Evolutionary conservation across 2,113 vertebrate species (phyloP).

Genomic region (Phaethon lepturus): DNA sequence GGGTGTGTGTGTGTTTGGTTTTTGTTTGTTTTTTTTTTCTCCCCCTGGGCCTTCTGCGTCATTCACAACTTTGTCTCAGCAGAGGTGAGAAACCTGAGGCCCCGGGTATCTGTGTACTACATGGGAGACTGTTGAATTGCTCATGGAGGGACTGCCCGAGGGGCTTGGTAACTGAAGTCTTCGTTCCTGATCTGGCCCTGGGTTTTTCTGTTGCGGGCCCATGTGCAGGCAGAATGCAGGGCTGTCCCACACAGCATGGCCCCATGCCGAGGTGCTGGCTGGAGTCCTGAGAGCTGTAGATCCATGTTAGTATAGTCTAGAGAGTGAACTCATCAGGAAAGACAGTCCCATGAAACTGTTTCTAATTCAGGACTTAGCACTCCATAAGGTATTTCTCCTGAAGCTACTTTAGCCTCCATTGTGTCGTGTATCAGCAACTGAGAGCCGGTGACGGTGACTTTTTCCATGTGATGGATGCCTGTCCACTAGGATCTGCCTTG

Average conservation of each 20-base stretch:
- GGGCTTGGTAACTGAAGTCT: not conserved
- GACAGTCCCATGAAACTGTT: not conserved
- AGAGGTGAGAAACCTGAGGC: not conserved
- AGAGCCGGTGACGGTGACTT: not conserved
- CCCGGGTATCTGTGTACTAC: rapidly evolving
- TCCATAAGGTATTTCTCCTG: not conserved
- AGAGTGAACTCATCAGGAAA: rapidly evolving
- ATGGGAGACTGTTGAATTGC: not conserved
- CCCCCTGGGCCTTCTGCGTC: not conserved
- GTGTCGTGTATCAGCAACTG: not conserved
- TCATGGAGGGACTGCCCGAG: not conserved
- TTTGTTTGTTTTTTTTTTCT: too few species aligned
- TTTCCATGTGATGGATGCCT: not conserved
- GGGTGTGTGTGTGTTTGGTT: not conserved
- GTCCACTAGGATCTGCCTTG: not conserved
- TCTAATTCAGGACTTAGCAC: not conserved
- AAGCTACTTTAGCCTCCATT: rapidly evolving
- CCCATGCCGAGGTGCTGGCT: rapidly evolving
- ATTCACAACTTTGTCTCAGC: not conserved
- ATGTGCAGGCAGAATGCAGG: not conserved
- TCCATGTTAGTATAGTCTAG: too few species aligned
- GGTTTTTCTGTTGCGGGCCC: not conserved
- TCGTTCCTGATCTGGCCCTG: not conserved
- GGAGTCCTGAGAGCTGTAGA: not conserved
- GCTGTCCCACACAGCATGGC: rapidly evolving